phyloP scores from a whole-genome alignment of 2,797 vertebrate genomes.

The Cyclopterus lumpus region DNA sequence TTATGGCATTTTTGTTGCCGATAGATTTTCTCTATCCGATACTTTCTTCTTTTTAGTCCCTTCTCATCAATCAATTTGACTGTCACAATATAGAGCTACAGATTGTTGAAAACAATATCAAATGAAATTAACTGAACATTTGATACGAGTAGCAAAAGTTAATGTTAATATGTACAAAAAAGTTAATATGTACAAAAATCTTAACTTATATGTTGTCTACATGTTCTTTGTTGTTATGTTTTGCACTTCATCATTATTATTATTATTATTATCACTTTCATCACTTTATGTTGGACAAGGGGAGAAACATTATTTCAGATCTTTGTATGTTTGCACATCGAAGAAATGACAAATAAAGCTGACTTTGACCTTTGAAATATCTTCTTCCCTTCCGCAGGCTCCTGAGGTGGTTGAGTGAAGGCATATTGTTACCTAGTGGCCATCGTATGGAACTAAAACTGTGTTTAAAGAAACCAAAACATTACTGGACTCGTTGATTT shows the following conservation, averaged over 20 bases:
- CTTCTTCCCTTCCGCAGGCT: background rate
- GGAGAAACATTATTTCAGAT: no score
- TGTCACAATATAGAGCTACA: background rate
- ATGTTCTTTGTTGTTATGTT: no score
- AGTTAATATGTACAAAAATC: no score
- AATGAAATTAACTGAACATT: background rate
- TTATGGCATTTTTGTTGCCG: background rate
- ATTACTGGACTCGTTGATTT: background rate
- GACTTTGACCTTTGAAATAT: no score
- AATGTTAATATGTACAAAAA: background rate
- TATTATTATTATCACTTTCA: no score
- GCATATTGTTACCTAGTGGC: constrained; percentile 40
- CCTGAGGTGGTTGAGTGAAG: background rate
- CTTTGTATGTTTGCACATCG: no score
- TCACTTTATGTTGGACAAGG: no score
- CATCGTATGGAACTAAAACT: background rate
- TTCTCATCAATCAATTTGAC: background rate
- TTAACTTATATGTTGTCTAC: no score
- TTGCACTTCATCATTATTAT: no score
- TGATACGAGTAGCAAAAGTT: background rate
- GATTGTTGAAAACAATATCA: background rate
- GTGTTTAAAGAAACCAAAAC: background rate
- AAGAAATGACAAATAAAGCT: no score
- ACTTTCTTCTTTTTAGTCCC: background rate
- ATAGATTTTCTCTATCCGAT: no score